Evolutionary conservation across 2,797 vertebrate species (phyloP).

Genomic region (Amblyraja radiata): DNA sequence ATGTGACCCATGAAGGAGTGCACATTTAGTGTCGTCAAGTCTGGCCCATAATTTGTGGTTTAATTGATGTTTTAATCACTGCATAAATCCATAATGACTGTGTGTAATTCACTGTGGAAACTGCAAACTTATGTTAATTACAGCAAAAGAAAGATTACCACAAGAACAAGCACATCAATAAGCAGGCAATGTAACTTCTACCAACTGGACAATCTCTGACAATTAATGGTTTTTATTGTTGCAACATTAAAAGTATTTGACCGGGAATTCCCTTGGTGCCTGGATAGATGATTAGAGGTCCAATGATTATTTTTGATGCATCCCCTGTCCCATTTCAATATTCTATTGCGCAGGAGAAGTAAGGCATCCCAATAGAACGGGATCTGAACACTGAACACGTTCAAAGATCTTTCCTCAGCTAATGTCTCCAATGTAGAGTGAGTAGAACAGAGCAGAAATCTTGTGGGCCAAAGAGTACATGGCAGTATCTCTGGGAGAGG

Average conservation of each 20-base stretch:
- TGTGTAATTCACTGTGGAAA: not conserved
- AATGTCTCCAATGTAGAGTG: too few relatives aligned
- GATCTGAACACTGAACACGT: too few relatives aligned
- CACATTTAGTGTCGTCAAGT: not conserved
- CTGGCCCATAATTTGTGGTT: constrained; percentile 2
- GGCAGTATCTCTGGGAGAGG: too few relatives aligned
- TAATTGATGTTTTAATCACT: constrained; percentile 27
- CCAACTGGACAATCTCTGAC: not conserved
- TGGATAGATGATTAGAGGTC: not conserved
- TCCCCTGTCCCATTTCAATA: too few relatives aligned
- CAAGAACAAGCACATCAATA: not conserved
- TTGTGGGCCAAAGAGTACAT: too few relatives aligned
- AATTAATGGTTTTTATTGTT: not conserved
- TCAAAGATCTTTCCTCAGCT: too few relatives aligned
- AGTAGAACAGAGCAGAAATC: too few relatives aligned
- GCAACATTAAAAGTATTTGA: not conserved
- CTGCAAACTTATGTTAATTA: not conserved
- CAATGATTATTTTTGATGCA: too few relatives aligned
- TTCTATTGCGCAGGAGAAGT: too few relatives aligned
- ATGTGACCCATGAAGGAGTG: not conserved
- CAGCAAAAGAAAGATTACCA: not conserved
- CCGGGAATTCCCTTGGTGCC: not conserved
- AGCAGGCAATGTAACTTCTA: not conserved
- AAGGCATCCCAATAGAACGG: too few relatives aligned
- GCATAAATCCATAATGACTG: constrained; percentile 7